Evolutionary conservation across 2,797 vertebrate species (phyloP).

Genomic region (Micrastur ruficollis): DNA sequence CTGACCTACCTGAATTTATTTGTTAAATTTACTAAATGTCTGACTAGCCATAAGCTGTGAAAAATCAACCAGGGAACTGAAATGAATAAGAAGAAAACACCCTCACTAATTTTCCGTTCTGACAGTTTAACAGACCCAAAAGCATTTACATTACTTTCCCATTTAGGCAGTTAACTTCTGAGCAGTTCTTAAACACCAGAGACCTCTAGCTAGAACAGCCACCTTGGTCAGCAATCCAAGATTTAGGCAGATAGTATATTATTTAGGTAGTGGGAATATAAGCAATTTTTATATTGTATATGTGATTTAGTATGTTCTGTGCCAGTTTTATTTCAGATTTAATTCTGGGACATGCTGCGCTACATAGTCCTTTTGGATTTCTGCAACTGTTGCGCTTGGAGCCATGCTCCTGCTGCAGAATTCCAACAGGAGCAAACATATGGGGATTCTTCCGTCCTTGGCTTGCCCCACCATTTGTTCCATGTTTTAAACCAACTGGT

Average conservation of each 20-base stretch:
- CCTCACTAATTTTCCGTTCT: background rate
- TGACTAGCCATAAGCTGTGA: background rate
- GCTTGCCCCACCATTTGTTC: constrained; percentile 65
- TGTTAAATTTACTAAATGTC: background rate
- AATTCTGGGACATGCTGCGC: constrained; percentile 39
- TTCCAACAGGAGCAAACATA: constrained; percentile 65
- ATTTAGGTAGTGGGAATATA: background rate
- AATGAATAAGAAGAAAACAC: constrained; percentile 3
- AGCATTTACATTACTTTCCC: constrained; percentile 4
- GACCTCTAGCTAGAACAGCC: background rate
- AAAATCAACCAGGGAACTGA: background rate
- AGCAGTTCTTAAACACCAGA: background rate
- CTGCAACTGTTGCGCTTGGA: constrained; percentile 62
- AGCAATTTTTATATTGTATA: background rate
- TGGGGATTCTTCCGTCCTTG: constrained; percentile 63
- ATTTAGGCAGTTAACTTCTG: background rate
- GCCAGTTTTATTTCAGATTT: constrained; percentile 46
- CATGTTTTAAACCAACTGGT: constrained; percentile 61
- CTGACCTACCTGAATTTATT: background rate
- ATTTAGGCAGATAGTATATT: background rate
- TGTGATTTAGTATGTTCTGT: background rate
- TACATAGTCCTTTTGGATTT: constrained; percentile 54
- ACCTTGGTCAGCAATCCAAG: background rate
- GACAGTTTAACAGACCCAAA: background rate
- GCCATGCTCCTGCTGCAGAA: constrained; percentile 50